phyloP scores from a whole-genome alignment of 2,113 vertebrate genomes.

The Leucosticte australis region DNA sequence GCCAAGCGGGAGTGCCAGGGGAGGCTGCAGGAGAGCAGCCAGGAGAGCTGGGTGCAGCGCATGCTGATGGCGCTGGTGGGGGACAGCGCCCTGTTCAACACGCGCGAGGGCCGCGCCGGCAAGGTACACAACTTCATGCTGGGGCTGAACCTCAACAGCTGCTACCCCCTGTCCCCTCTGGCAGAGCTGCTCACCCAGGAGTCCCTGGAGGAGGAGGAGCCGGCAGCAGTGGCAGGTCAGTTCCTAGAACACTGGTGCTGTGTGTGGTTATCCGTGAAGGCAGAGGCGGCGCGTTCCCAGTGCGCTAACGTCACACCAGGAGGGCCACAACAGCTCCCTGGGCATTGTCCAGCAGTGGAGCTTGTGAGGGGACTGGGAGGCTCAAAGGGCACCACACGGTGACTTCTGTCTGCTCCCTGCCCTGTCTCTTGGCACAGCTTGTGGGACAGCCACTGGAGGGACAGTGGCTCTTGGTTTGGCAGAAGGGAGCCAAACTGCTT shows the following conservation, averaged over 20 bases:
- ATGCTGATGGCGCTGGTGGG: constrained; percentile 92
- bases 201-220: constrained; percentile 78
- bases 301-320: accelerated
- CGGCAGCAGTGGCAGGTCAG: constrained; percentile 86
- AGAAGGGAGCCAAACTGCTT: not conserved
- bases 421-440: not conserved
- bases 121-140: constrained; percentile 99
- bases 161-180: constrained; percentile 79
- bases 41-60: constrained; percentile 91
- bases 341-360: not conserved
- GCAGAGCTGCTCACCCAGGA: constrained; percentile 58
- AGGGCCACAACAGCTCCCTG: not conserved
- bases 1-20: constrained; percentile 74
- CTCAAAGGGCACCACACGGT: not conserved
- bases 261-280: accelerated
- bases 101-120: constrained; percentile 91
- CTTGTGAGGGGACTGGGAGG: not conserved
- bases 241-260: accelerated
- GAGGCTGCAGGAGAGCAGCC: constrained; percentile 71
- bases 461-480: not conserved
- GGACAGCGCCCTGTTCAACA: constrained; percentile 90
- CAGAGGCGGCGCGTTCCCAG: not conserved
- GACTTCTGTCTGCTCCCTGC: not conserved
- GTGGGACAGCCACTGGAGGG: not conserved
- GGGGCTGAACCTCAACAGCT: constrained; percentile 91